Percentiles rank a stretch among this genome's conserved stretches.
Conservation (phyloP, 1,140 invertebrate species). For the Agraylea sexmaculata region DNA sequence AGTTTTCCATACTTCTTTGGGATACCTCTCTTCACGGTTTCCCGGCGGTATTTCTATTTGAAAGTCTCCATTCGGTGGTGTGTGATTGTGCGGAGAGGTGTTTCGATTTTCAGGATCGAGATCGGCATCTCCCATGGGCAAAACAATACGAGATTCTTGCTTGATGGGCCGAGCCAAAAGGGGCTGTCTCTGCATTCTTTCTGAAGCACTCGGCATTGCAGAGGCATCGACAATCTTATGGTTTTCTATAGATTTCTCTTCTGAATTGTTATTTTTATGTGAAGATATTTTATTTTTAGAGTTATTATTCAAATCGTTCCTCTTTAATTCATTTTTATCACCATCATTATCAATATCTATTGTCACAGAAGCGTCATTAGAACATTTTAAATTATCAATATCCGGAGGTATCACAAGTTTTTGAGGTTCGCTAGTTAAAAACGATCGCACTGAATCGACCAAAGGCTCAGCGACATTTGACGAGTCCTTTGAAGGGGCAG, state of each 20-base stretch:
- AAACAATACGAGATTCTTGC: conserved; percentile 24
- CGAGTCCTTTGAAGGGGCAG: conserved; percentile 31
- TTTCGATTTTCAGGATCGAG: conserved; percentile 33
- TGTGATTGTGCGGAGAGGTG: conserved; percentile 27
- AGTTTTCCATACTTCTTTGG: conserved; percentile 39
- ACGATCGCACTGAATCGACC: conserved; percentile 36
- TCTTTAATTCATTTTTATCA: too few species aligned
- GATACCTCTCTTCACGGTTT: conserved; percentile 34
- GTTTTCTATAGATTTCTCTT: conserved; percentile 5
- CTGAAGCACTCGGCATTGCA: conserved; percentile 36
- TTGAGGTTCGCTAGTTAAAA: conserved; percentile 35
- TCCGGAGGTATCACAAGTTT: conserved; percentile 25
- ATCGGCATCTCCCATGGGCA: conserved; percentile 34
- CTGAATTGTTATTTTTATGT: conserved; percentile 22
- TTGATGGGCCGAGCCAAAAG: conserved; percentile 34
- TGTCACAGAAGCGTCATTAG: conserved; percentile 1
- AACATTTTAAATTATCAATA: conserved; percentile 5
- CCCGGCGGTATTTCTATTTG: conserved; percentile 34
- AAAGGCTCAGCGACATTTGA: conserved; percentile 34
- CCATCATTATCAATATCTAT: too few species aligned
- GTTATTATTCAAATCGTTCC: conserved; percentile 42
- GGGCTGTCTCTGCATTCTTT: conserved; percentile 39
- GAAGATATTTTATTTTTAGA: conserved; percentile 22
- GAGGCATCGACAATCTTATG: conserved; percentile 12
- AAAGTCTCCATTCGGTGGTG: conserved; percentile 31